Base-by-base conservation (phyloP, 35 echinoderm and acorn worm species). In the Acanthaster planci region DNA sequence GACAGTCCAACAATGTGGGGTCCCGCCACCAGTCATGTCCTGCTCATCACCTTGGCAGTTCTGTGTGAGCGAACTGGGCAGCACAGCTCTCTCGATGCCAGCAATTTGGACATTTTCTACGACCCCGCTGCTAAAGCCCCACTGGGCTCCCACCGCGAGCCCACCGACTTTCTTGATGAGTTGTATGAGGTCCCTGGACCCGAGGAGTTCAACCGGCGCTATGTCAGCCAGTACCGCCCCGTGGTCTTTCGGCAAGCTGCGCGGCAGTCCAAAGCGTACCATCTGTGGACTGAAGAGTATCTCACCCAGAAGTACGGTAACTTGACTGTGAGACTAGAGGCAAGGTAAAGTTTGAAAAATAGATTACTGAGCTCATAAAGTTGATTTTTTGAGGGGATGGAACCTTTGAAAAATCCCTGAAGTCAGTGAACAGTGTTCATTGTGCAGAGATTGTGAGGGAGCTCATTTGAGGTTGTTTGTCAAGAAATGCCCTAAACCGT, bases 251-350 rank as follows among this genome's bases (percentile, higher is more conserved):
- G 90, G 51, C 83, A 57, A 42, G 90, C 58, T 60, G 82, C 53
- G 2, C 80, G 76, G 55, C 52, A 81, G 22, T 86, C 82, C 8
- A 50, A 77, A 23, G 83, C 90, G 1, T 92, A 77, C 52, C 52
- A 82, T 39, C 78, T 92, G 7, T 92, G 90, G 90, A 92, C 83
- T 19, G 84, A 81, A 35, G 84, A 92, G 32, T 92, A 97, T 84
- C 50, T 97, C 16, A 86, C 59, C 18, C 23, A 86, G 77, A 57
- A 19, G 18, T 86, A 86, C 52, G 84, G 84, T 32, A 76, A 78
- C 30, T 51, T 86, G 39, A 78, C 84, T 19, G 84, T 86, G 16
- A 35, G 84, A 31, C 40, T 78, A 27, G 67, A 86, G 53, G 72
- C 84, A 52, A 86, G 84, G 84, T 86, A 57, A 57, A 31, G 22